Percentiles rank a stretch among this genome's conserved stretches.
Evolutionary conservation across 2,797 vertebrate species (phyloP).

Genomic region (Coluber constrictor): DNA sequence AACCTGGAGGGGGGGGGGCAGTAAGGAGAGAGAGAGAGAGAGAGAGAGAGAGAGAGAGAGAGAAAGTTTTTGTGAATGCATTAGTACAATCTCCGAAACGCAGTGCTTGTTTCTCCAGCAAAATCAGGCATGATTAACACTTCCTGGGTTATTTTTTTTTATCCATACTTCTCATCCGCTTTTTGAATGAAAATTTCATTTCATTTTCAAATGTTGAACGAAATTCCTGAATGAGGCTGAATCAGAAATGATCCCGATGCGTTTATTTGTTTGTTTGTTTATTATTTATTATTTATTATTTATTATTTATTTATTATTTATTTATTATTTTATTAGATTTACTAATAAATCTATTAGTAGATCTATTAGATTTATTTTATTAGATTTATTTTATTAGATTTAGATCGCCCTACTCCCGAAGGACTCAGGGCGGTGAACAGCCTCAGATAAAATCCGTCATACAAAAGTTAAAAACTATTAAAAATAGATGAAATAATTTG

Average conservation of each 20-base stretch:
- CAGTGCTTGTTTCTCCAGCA: neutral
- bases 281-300: too few species aligned
- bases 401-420: too few species aligned
- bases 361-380: too few species aligned
- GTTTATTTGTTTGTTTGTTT: neutral
- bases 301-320: too few species aligned
- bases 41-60: neutral
- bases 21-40: neutral
- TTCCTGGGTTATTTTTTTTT: neutral
- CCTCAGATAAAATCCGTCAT: too few species aligned
- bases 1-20: slow-evolving; percentile 72
- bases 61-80: neutral
- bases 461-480: too few species aligned
- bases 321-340: too few species aligned
- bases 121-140: too few species aligned
- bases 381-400: too few species aligned
- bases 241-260: neutral
- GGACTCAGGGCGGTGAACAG: too few species aligned
- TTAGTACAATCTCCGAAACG: neutral
- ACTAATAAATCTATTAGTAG: too few species aligned
- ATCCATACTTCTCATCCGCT: rapidly evolving
- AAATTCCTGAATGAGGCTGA: neutral
- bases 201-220: neutral
- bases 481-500: too few species aligned
- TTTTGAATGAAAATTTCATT: neutral